phyloP scores from a whole-genome alignment of 2,888 invertebrate species.

The Argyresthia goedartella region DNA sequence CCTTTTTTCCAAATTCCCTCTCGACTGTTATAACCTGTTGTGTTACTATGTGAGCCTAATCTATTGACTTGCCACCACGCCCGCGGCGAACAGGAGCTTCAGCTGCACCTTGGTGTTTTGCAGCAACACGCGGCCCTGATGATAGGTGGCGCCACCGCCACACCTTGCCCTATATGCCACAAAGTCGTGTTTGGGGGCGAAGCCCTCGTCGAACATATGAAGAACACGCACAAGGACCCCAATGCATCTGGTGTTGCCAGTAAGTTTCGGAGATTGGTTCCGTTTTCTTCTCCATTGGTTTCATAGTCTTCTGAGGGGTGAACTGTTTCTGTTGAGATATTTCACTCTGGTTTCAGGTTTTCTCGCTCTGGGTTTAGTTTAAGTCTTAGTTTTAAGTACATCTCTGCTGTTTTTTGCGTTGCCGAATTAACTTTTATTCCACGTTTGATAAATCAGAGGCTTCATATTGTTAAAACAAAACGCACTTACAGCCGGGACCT shows the following conservation, averaged over 20 bases:
- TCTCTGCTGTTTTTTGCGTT: constrained; percentile 22
- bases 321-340: not conserved
- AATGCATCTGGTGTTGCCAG: constrained; percentile 90
- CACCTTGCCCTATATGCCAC: constrained; percentile 94
- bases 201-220: constrained; percentile 96
- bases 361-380: constrained; percentile 3
- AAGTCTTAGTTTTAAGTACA: constrained; percentile 11
- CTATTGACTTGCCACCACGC: constrained; percentile 60
- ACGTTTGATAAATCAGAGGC: not conserved
- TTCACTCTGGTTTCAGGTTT: not conserved
- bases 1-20: constrained; percentile 34
- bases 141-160: constrained; percentile 91
- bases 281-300: constrained; percentile 12
- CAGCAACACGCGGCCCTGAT: constrained; percentile 95
- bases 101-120: constrained; percentile 93
- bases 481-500: constrained; percentile 41
- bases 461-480: constrained; percentile 12
- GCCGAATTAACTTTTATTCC: not conserved
- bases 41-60: constrained; percentile 17
- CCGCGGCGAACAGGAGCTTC: constrained; percentile 79
- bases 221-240: constrained; percentile 94
- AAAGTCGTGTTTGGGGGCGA: constrained; percentile 94
- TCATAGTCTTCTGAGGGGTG: not conserved
- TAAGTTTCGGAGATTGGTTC: constrained; percentile 71
- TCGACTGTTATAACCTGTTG: constrained; percentile 22